These are phyloP conservation scores for Antrozous pallidus DNA, from an alignment of 2,797 vertebrate genomes.

Conservation along the genomic window DNA sequence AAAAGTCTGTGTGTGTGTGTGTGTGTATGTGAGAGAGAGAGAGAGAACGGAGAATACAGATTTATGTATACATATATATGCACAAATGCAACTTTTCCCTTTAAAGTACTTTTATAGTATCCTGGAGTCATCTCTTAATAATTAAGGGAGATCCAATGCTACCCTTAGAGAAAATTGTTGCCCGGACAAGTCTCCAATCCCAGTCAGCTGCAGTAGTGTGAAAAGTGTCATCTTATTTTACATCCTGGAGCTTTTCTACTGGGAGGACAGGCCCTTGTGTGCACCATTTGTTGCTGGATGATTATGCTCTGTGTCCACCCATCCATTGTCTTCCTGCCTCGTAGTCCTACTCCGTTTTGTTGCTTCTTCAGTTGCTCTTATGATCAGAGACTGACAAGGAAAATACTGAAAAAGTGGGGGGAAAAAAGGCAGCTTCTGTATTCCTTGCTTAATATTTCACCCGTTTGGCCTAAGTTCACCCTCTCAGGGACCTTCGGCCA, in stretches of 20 bases:
- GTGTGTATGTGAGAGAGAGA: background rate
- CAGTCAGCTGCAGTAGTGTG: background rate
- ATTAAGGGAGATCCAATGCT: constrained; percentile 25
- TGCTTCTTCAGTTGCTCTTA: background rate
- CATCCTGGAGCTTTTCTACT: background rate
- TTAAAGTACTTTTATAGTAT: background rate
- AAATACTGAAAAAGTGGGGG: background rate
- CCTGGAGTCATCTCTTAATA: background rate
- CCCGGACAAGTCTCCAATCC: background rate
- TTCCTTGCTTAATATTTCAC: background rate
- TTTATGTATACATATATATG: background rate
- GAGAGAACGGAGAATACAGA: background rate
- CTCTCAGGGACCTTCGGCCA: background rate
- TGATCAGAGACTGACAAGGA: background rate
- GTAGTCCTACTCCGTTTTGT: background rate
- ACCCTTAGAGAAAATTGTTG: background rate
- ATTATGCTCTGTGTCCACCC: background rate
- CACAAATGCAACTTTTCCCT: background rate
- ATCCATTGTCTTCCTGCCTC: background rate
- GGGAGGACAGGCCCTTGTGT: background rate
- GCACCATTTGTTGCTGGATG: background rate
- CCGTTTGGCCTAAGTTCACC: background rate
- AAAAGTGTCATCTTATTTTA: background rate
- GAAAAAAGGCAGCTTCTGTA: background rate
- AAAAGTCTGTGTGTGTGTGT: background rate